Conservation (phyloP, 1,140 invertebrate species). For the Galleria mellonella region DNA sequence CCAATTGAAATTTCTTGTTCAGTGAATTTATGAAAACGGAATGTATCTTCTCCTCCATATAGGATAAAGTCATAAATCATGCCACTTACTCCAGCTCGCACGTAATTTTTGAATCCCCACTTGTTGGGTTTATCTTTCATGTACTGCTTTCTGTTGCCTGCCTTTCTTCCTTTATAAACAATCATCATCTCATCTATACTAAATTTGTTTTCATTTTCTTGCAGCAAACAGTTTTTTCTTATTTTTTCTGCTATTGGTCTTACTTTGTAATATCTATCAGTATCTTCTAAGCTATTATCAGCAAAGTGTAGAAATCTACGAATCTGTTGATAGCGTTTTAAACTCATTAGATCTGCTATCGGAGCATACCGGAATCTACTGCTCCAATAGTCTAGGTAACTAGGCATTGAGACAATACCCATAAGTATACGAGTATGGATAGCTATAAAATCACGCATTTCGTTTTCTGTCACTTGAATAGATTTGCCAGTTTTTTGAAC, state of each 20-base stretch:
- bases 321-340: constrained; percentile 31
- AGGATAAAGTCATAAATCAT: constrained; percentile 51
- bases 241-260: constrained; percentile 23
- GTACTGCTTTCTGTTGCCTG: constrained; percentile 32
- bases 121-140: constrained; percentile 25
- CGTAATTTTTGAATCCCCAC: constrained; percentile 43
- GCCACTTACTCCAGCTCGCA: constrained; percentile 27
- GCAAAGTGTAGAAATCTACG: constrained; percentile 25
- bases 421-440: constrained; percentile 15
- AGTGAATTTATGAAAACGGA: constrained; percentile 14
- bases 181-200: constrained; percentile 25
- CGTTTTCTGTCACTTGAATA: constrained; percentile 3
- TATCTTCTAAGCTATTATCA: constrained; percentile 16
- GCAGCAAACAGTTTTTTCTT: constrained; percentile 20
- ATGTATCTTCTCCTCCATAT: constrained; percentile 36
- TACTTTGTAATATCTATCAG: constrained; percentile 25
- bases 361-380: constrained; percentile 11
- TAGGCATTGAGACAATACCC: constrained; percentile 12
- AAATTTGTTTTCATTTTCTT: constrained; percentile 17
- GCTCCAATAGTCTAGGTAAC: constrained; percentile 15
- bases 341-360: constrained; percentile 22
- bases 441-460: constrained; percentile 12
- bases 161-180: constrained; percentile 21
- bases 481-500: constrained; percentile 10
- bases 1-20: constrained; percentile 21